phyloP scores from a whole-genome alignment of 2,113 vertebrate genomes.

The Eublepharis macularius region DNA sequence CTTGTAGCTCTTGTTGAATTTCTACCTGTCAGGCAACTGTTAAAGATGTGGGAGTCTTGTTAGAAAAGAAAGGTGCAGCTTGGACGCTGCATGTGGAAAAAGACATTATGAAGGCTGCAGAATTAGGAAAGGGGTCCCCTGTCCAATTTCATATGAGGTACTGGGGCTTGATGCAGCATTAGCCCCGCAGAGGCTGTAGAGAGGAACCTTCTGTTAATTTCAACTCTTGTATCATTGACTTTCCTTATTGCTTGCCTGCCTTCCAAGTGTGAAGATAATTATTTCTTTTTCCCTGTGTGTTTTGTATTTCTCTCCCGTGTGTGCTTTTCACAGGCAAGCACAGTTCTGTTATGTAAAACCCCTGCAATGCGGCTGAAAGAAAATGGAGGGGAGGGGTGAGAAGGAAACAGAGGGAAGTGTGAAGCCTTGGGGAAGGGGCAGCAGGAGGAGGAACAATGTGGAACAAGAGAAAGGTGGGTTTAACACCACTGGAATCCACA shows the following conservation, averaged over 20 bases:
- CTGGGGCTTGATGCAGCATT: too few relatives aligned
- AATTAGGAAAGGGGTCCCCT: too few relatives aligned
- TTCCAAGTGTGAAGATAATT: too few relatives aligned
- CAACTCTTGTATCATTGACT: too few relatives aligned
- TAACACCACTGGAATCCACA: background rate
- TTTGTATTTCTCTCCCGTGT: too few relatives aligned
- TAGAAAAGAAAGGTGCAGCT: background rate
- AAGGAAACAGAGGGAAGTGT: background rate
- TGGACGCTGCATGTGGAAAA: background rate
- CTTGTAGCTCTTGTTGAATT: background rate
- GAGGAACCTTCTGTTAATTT: too few relatives aligned
- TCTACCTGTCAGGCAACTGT: background rate
- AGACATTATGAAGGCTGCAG: background rate
- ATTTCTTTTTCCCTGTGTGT: too few relatives aligned
- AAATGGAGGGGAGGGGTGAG: fast-evolving
- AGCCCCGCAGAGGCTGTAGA: too few relatives aligned
- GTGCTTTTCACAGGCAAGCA: background rate
- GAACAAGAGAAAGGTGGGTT: background rate
- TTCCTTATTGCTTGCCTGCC: too few relatives aligned
- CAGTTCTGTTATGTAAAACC: background rate
- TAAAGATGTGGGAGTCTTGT: background rate
- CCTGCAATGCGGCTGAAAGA: background rate
- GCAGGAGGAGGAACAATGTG: background rate
- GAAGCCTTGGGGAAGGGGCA: background rate
- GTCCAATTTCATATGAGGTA: too few relatives aligned